Conservation (phyloP, 2,888 invertebrate genomes). For the Anticlea derivata region DNA sequence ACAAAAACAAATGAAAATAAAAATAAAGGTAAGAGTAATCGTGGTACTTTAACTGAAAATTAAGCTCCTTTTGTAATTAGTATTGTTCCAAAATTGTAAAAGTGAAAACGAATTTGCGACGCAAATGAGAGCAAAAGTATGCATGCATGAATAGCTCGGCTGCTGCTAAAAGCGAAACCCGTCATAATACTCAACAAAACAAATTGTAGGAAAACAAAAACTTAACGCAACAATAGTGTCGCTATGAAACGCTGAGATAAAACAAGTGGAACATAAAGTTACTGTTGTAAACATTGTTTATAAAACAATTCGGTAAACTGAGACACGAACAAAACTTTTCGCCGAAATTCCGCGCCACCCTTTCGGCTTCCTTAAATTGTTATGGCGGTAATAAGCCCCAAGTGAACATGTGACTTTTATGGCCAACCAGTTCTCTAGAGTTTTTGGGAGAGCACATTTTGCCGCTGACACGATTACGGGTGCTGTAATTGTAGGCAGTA, state of each 20-base stretch:
- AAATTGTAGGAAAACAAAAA: conserved; percentile 63
- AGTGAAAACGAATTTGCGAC: conserved; percentile 49
- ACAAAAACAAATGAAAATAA: conserved; percentile 2
- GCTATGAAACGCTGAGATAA: conserved; percentile 65
- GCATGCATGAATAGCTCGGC: conserved; percentile 48
- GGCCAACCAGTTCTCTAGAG: conserved; percentile 68
- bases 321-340: conserved; percentile 77
- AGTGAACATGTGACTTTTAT: conserved; percentile 80
- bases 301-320: conserved; percentile 76
- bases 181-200: conserved; percentile 50
- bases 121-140: conserved; percentile 65
- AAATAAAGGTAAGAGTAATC: conserved; percentile 21
- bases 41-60: conserved; percentile 39
- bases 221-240: conserved; percentile 63
- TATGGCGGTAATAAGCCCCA: conserved; percentile 77
- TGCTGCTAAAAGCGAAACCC: conserved; percentile 61
- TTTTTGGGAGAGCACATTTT: conserved; percentile 70
- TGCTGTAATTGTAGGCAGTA: conserved; percentile 45
- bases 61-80: conserved; percentile 31
- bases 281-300: conserved; percentile 80
- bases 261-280: conserved; percentile 77
- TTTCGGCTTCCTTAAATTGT: conserved; percentile 82
- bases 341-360: conserved; percentile 74
- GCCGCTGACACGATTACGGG: conserved; percentile 70
- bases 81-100: conserved; percentile 42